phyloP scores from a whole-genome alignment of 1,140 invertebrate genomes.

The Temnothorax curvispinosus region DNA sequence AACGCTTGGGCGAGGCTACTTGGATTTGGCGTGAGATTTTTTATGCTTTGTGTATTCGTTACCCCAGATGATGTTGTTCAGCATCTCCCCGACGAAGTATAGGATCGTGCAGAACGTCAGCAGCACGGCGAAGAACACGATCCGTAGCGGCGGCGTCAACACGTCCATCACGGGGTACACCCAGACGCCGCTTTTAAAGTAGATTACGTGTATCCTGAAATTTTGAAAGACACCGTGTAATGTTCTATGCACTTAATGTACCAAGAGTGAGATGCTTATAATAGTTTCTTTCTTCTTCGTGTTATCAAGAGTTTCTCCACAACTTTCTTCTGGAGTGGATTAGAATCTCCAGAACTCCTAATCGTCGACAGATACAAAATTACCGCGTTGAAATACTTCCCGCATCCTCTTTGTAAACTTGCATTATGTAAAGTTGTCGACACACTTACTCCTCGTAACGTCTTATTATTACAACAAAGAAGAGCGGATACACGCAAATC shows the following conservation, averaged over 20 bases:
- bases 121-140: slow-evolving; percentile 90
- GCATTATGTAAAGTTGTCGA: neutral
- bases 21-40: slow-evolving; percentile 81
- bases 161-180: slow-evolving; percentile 94
- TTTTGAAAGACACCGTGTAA: neutral
- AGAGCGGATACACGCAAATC: neutral
- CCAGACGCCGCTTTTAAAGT: slow-evolving; percentile 91
- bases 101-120: slow-evolving; percentile 87
- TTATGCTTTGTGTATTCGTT: slow-evolving; percentile 86
- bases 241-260: neutral
- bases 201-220: slow-evolving; percentile 90
- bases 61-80: slow-evolving; percentile 91
- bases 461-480: neutral
- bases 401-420: neutral
- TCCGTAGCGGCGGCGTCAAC: slow-evolving; percentile 89
- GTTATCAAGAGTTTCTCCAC: neutral
- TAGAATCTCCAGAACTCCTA: neutral
- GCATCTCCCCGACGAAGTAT: slow-evolving; percentile 90
- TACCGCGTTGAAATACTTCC: neutral
- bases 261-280: too few relatives aligned
- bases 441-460: neutral
- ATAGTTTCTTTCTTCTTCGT: neutral
- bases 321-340: neutral
- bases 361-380: neutral
- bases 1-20: slow-evolving; percentile 79